phyloP scores from a whole-genome alignment of 35 echinoderm and acorn worm genomes.

The Patiria miniata region DNA sequence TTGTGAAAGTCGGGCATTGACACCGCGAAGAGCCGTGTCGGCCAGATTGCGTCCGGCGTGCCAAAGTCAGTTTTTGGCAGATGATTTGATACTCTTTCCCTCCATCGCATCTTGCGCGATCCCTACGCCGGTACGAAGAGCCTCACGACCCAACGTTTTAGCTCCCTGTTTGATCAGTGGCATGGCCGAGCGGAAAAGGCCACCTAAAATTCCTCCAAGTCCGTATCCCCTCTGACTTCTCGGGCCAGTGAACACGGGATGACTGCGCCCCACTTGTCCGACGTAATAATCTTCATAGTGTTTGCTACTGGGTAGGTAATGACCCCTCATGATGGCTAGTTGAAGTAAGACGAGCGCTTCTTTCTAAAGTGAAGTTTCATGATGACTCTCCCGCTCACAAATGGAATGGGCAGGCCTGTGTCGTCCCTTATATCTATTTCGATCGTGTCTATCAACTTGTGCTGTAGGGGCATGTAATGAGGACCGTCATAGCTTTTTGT shows the following conservation, averaged over 20 bases:
- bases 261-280: constrained; percentile 28
- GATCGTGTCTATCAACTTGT: constrained; percentile 39
- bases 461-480: constrained; percentile 34
- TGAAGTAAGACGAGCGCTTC: constrained; percentile 31
- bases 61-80: constrained; percentile 7
- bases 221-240: constrained; percentile 40
- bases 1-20: too few species aligned
- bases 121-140: constrained; percentile 34
- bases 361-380: constrained; percentile 52
- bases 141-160: constrained; percentile 27
- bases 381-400: constrained; percentile 38
- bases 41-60: constrained; percentile 5
- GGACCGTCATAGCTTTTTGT: constrained; percentile 10
- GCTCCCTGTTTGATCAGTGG: constrained; percentile 40
- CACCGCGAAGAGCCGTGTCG: too few species aligned
- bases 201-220: constrained; percentile 44
- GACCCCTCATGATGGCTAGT: neutral
- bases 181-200: constrained; percentile 27
- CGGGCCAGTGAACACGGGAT: constrained; percentile 37
- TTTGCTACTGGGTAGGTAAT: neutral
- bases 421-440: constrained; percentile 64
- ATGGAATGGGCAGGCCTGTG: constrained; percentile 40
- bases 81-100: constrained; percentile 35
- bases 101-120: constrained; percentile 16
- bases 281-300: constrained; percentile 56